A percentile compares a stretch with the other conserved stretches of the same genome.
Conservation (phyloP, 2,113 vertebrate genomes). For the Salminus brasiliensis region DNA sequence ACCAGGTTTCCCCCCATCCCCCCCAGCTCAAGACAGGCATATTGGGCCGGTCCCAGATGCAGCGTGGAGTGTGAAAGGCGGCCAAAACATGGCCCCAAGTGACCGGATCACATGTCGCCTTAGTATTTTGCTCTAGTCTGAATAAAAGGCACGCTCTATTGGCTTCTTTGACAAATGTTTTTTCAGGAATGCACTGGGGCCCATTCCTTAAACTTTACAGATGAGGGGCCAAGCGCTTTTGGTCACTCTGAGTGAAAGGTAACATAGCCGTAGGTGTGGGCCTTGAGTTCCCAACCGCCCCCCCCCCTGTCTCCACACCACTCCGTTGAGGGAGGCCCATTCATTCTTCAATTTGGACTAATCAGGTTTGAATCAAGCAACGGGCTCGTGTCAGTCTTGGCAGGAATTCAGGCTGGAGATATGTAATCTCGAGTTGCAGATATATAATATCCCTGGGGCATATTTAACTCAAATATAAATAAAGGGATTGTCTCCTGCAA, state of each 20-base stretch:
- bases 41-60: slow-evolving; percentile 26
- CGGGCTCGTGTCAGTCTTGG: slow-evolving; percentile 74
- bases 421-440: slow-evolving; percentile 67
- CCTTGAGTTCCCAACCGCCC: slow-evolving; percentile 35
- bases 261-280: slow-evolving; percentile 56
- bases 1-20: slow-evolving; percentile 32
- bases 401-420: slow-evolving; percentile 73
- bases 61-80: slow-evolving; percentile 36
- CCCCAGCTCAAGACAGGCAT: slow-evolving; percentile 19
- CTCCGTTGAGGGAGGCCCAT: slow-evolving; percentile 62
- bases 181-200: slow-evolving; percentile 47
- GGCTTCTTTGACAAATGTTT: slow-evolving; percentile 46
- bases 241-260: slow-evolving; percentile 50
- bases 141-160: slow-evolving; percentile 50
- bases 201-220: slow-evolving; percentile 48
- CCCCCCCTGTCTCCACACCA: slow-evolving; percentile 43
- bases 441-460: slow-evolving; percentile 69
- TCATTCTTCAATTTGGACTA: slow-evolving; percentile 76
- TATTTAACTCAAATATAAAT: slow-evolving; percentile 79
- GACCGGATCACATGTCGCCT: slow-evolving; percentile 55
- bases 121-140: slow-evolving; percentile 40
- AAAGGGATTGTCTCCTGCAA: slow-evolving; percentile 78
- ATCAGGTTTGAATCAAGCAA: slow-evolving; percentile 78
- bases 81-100: slow-evolving; percentile 32
- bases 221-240: slow-evolving; percentile 48